These are phyloP conservation scores for Steinernema khuongi DNA, from an alignment of 1,140 invertebrate genomes.

Conservation along the genomic window DNA sequence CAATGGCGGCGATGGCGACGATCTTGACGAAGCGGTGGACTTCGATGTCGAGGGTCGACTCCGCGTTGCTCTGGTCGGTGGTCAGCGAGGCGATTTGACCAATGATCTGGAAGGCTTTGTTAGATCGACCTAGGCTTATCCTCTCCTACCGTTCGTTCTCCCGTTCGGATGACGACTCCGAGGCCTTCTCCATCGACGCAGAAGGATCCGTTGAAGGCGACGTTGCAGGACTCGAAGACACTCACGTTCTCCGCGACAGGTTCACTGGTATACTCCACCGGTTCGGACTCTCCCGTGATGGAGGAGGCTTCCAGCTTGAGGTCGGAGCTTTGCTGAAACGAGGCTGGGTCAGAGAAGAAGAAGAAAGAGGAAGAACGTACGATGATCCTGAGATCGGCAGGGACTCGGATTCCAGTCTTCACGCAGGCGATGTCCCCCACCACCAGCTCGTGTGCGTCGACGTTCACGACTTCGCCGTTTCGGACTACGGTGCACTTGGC, in stretches of 20 bases:
- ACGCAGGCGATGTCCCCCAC: slow-evolving; percentile 51
- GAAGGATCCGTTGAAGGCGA: slow-evolving; percentile 41
- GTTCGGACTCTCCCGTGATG: slow-evolving; percentile 44
- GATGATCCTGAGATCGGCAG: slow-evolving; percentile 57
- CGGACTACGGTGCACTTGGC: slow-evolving; percentile 34
- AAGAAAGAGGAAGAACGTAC: slow-evolving; percentile 46
- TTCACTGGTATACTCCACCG: slow-evolving; percentile 28
- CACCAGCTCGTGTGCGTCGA: slow-evolving; percentile 41
- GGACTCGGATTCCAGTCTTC: slow-evolving; percentile 48
- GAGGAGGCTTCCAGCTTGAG: slow-evolving; percentile 41
- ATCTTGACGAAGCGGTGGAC: slow-evolving; percentile 35
- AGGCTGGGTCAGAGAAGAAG: slow-evolving; percentile 26
- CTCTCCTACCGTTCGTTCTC: slow-evolving; percentile 27
- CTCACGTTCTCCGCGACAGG: neutral
- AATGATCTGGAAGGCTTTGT: slow-evolving; percentile 24
- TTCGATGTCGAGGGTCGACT: slow-evolving; percentile 34
- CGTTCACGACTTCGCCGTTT: slow-evolving; percentile 25
- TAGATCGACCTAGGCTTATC: neutral
- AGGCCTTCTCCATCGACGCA: slow-evolving; percentile 39
- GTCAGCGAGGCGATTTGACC: slow-evolving; percentile 39
- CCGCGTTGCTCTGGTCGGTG: slow-evolving; percentile 28
- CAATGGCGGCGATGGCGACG: slow-evolving; percentile 32
- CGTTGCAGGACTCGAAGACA: slow-evolving; percentile 38
- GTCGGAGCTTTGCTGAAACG: slow-evolving; percentile 24
- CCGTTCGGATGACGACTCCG: slow-evolving; percentile 36